Conservation (phyloP, 2,797 vertebrate species). For the Enteromius viviparus region DNA sequence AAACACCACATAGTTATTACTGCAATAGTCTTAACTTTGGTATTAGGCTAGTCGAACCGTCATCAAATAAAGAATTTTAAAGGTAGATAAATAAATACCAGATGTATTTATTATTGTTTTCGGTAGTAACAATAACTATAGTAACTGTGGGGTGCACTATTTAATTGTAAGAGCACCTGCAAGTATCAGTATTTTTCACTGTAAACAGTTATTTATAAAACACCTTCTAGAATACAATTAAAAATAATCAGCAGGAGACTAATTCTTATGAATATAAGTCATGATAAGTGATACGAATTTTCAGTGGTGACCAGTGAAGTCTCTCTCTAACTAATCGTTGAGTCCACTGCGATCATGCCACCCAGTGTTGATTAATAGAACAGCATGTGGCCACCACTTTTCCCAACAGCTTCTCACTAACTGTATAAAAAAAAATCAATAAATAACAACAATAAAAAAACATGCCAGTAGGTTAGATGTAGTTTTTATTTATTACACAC, state of each 20-base stretch:
- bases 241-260: neutral
- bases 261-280: neutral
- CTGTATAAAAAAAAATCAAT: neutral
- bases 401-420: neutral
- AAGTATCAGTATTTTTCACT: neutral
- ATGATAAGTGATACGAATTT: neutral
- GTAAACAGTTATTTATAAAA: neutral
- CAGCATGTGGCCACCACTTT: constrained; percentile 29
- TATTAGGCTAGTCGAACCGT: neutral
- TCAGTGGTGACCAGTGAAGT: neutral
- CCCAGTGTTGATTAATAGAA: constrained; percentile 60
- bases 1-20: constrained; percentile 2
- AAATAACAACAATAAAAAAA: neutral
- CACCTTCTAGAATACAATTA: neutral
- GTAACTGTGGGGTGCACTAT: neutral
- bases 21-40: neutral
- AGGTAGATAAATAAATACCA: neutral
- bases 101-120: neutral
- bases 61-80: neutral
- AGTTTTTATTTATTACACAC: constrained; percentile 19
- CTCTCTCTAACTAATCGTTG: constrained; percentile 18
- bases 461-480: neutral
- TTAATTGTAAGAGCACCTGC: neutral
- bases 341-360: constrained; percentile 56
- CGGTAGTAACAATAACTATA: neutral